Evolutionary conservation across 2,113 vertebrate genomes (phyloP), one percentile per base, ranked within the genome.

Genomic region (Mustela lutreola): DNA sequence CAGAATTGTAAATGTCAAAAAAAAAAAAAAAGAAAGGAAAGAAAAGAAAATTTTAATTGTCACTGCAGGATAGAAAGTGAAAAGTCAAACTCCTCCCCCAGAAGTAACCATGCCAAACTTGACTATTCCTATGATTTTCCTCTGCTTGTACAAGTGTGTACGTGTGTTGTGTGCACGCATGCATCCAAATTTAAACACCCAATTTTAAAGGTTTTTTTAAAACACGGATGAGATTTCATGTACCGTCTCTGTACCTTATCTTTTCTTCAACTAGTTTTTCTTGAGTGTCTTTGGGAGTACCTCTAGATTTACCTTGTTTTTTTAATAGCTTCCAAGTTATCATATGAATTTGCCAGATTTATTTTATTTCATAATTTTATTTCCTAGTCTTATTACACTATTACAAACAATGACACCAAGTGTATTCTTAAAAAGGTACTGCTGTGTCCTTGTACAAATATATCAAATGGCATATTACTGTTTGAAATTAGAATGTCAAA

Each of bases 161-260:
- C 4, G 0, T 14, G n/a, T 76, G 18, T 58, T 21, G 15, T 1
- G 6, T 18, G 36, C 19, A n/a, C 12, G 42, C 0, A 24, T 0
- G 28, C 11, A 33, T 0, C 21, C 21, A 90, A 70, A 79, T 4
- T 24, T 67, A 82, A 97, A 62, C 22, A 56, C 5, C 0, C 22
- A 87, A 45, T 45, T 26, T 45, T 28, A 50, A 92, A 45, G 22
- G 75, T 87, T 78, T 53, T 50, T 28, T 94, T 87, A 63, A 86
- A 83, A 63, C 31, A 81, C 24, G 82, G 36, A 76, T 63, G 11
- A 71, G 10, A 70, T 71, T 1, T 71, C 78, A 71, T 48, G 26
- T 71, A 58, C 24, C 16, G 1, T 8, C 58, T 45, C 22, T 94
- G 21, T 0, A n/a, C 31, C 4, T 80, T 84, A 7, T 22, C 53